Percentiles rank a stretch among this genome's conserved stretches.
Evolutionary conservation across 1,140 invertebrate genomes (phyloP).

Genomic region (Drosophila subpulchrella): DNA sequence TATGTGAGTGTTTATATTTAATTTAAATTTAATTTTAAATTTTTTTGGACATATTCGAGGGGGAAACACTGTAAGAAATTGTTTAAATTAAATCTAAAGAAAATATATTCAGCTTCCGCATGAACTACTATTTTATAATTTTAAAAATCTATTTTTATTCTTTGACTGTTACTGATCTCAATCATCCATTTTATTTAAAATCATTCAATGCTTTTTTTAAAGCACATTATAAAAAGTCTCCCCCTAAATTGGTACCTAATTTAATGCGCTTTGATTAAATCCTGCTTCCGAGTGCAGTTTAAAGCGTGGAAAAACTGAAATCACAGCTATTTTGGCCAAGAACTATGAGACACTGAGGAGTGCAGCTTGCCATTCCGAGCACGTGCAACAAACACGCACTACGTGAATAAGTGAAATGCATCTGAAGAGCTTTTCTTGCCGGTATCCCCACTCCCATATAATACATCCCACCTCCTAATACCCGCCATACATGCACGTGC

Average conservation of each 20-base stretch:
- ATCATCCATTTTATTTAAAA: too few relatives aligned
- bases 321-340: neutral
- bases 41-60: too few relatives aligned
- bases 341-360: neutral
- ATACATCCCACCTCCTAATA: slow-evolving; percentile 18
- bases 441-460: neutral
- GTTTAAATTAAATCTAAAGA: too few relatives aligned
- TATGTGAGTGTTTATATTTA: too few relatives aligned
- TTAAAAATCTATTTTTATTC: too few relatives aligned
- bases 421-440: slow-evolving; percentile 36
- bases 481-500: slow-evolving; percentile 50
- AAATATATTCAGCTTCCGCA: too few relatives aligned
- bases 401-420: slow-evolving; percentile 74
- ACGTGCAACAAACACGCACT: slow-evolving; percentile 58
- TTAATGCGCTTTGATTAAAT: neutral
- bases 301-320: slow-evolving; percentile 5
- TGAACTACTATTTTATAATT: too few relatives aligned
- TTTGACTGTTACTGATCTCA: too few relatives aligned
- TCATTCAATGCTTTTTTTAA: too few relatives aligned
- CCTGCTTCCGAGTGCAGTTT: slow-evolving; percentile 1
- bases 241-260: neutral
- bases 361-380: slow-evolving; percentile 41
- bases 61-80: too few relatives aligned
- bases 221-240: too few relatives aligned
- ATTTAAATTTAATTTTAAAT: too few relatives aligned